Evolutionary conservation across 1,140 invertebrate species (phyloP), one percentile per base, ranked within the genome.

Genomic region (Pygmarrhopalites habei): DNA sequence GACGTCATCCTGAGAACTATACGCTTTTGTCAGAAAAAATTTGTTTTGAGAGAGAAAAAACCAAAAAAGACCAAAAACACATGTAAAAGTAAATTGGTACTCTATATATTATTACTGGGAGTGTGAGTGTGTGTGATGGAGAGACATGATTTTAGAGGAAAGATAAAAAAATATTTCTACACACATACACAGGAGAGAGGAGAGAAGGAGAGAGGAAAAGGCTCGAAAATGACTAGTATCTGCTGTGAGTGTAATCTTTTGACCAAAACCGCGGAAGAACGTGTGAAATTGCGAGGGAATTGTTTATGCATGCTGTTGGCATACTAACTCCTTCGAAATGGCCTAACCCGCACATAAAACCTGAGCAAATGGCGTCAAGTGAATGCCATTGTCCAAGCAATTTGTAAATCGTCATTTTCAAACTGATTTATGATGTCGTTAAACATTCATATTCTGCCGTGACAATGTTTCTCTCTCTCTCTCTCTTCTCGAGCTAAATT

Each of bases 401-500:
- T 63, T 63, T 63, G 55, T 55, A 63, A 63, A 63, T 63, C 61
- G 61, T 63, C 61, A 63, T 63, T 63, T 53, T 47, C 29, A 57
- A 57, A 63, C 53, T 63, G 61, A 63, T 63, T 63, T 63, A 63
- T 52, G 46, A 32, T 21, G 35, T 30, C 46, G 30, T 62, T 62
- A 62, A 62, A 62, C 26, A 32, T 25, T 60, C 58, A 26, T 49
- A 47, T 59, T 39, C 46, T 49, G 32, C 15, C 23, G 28, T 21
- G 21, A 57, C 53, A 57, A 41, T 41, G 53, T 41, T 57, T 41
- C 32, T 1, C 23, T 55, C 23, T 32, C n/a, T n/a, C n/a, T n/a
- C n/a, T n/a, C n/a, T n/a, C n/a, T n/a, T n/a, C n/a, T n/a, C n/a
- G n/a, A n/a, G n/a, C n/a, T n/a, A n/a, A n/a, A n/a, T n/a, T n/a